Evolutionary conservation across 2,113 vertebrate species (phyloP).

Genomic region (Neolamprologus longior): DNA sequence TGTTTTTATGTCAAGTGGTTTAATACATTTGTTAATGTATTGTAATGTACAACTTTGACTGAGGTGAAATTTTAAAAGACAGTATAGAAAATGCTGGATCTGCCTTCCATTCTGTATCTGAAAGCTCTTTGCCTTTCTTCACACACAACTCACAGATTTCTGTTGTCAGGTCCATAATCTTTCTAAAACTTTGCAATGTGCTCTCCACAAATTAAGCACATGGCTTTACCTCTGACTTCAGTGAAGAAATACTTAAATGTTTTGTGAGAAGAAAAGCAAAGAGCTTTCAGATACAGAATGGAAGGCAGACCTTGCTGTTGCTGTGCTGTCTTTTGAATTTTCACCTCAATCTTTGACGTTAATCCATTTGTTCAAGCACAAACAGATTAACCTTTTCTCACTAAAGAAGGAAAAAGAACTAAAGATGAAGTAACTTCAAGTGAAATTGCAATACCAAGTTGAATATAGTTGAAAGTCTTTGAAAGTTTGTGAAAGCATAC

Average conservation of each 20-base stretch:
- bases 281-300: not conserved
- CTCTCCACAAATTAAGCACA: not conserved
- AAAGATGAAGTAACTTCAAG: not conserved
- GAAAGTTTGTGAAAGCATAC: not conserved
- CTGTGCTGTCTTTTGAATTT: not conserved
- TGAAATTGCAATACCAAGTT: not conserved
- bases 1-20: not conserved
- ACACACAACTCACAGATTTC: not conserved
- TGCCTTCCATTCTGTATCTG: not conserved
- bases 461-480: not conserved
- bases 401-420: not conserved
- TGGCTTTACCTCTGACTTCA: not conserved
- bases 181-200: not conserved
- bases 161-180: not conserved
- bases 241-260: not conserved
- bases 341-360: not conserved
- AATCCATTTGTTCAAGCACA: not conserved
- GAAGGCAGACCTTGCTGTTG: not conserved
- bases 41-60: not conserved
- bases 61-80: not conserved
- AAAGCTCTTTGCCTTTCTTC: not conserved
- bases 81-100: not conserved
- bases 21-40: not conserved
- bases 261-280: not conserved
- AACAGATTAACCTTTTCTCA: not conserved